Percentiles rank a stretch among this genome's conserved stretches.
Evolutionary conservation across 1,140 invertebrate genomes (phyloP).

Genomic region (Acromyrmex heyeri): DNA sequence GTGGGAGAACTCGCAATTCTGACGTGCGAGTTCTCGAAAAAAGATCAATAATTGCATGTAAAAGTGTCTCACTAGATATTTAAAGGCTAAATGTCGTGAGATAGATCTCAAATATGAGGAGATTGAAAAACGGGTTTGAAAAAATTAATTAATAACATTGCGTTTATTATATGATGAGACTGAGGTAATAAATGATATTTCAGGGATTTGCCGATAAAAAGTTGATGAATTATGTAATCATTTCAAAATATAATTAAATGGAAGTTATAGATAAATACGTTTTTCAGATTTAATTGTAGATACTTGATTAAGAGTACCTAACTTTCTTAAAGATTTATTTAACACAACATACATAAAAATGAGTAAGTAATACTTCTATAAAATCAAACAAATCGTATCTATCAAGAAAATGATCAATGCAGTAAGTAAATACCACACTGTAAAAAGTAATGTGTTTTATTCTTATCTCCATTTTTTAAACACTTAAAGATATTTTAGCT

Average conservation of each 20-base stretch:
- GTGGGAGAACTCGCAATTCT: constrained; percentile 40
- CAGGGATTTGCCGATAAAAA: background rate
- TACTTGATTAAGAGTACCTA: background rate
- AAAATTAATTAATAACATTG: background rate
- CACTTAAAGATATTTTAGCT: too few species aligned
- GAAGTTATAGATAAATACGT: background rate
- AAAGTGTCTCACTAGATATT: constrained; percentile 12
- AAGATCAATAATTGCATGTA: constrained; percentile 47
- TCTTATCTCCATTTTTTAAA: too few species aligned
- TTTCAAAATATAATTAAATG: constrained; percentile 8
- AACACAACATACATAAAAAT: background rate
- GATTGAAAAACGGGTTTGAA: background rate
- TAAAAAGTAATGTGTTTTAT: too few species aligned
- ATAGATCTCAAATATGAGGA: background rate
- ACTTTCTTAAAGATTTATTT: background rate
- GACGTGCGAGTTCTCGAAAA: background rate
- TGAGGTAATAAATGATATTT: background rate
- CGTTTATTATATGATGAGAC: background rate
- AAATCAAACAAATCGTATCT: background rate
- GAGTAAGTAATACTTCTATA: background rate
- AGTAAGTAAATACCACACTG: background rate
- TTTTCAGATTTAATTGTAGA: constrained; percentile 1
- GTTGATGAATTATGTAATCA: background rate
- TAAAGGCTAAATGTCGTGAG: background rate
- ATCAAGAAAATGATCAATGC: background rate